phyloP scores from a whole-genome alignment of 2,888 invertebrate genomes.

The Ennomos erosarius region DNA sequence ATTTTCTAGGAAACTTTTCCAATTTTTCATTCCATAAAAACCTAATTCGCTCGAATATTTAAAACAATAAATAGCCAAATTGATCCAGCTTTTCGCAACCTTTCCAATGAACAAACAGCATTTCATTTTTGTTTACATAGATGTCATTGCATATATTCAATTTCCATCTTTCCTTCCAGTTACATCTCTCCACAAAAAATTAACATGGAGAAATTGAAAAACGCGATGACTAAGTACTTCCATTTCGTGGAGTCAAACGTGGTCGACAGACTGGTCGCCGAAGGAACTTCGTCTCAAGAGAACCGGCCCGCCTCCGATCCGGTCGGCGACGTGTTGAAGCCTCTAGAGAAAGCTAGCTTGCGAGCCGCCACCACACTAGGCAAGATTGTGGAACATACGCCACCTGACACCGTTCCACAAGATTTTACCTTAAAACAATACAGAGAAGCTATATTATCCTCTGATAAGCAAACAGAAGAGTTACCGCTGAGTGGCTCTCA shows the following conservation, averaged over 20 bases:
- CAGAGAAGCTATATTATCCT: slow-evolving; percentile 50
- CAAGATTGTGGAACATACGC: slow-evolving; percentile 46
- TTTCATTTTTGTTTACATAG: too few relatives aligned
- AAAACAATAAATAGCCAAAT: too few relatives aligned
- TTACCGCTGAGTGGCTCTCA: slow-evolving; percentile 54
- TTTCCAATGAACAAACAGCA: too few relatives aligned
- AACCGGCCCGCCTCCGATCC: slow-evolving; percentile 61
- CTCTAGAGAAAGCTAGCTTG: slow-evolving; percentile 55
- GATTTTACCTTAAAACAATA: slow-evolving; percentile 60
- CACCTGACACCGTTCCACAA: slow-evolving; percentile 32
- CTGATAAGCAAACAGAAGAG: slow-evolving; percentile 45
- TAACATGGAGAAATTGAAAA: slow-evolving; percentile 47
- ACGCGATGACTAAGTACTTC: slow-evolving; percentile 52
- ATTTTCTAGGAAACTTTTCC: too few relatives aligned
- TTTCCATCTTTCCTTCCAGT: slow-evolving; percentile 41
- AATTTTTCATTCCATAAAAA: too few relatives aligned
- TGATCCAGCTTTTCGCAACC: too few relatives aligned
- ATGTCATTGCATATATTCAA: too few relatives aligned
- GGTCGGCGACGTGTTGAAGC: slow-evolving; percentile 56
- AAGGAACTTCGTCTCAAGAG: slow-evolving; percentile 57
- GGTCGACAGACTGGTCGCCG: slow-evolving; percentile 58
- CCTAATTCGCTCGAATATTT: too few relatives aligned
- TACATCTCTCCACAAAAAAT: slow-evolving; percentile 48
- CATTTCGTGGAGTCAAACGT: slow-evolving; percentile 45
- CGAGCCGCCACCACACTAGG: slow-evolving; percentile 53